Evolutionary conservation across 2,797 vertebrate species (phyloP).

Genomic region (Mastacembelus armatus): DNA sequence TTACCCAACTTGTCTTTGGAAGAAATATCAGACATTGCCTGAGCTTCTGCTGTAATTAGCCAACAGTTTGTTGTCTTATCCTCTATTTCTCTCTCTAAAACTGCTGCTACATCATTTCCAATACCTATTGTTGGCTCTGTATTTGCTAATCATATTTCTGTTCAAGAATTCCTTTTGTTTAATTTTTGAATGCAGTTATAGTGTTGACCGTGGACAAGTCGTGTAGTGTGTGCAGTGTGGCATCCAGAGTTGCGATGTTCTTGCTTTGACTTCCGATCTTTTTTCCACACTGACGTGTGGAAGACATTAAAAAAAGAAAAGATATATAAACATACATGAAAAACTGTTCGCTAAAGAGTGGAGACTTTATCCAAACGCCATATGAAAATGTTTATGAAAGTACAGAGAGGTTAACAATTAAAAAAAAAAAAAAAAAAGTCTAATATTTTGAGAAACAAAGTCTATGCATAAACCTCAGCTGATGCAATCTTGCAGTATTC

Average conservation of each 20-base stretch:
- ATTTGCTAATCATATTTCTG: conserved; percentile 35
- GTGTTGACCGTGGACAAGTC: conserved; percentile 76
- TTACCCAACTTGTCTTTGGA: conserved; percentile 32
- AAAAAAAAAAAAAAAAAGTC: conserved; percentile 54
- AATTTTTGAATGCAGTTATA: conserved; percentile 71
- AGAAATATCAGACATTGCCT: conserved; percentile 37
- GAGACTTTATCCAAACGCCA: conserved; percentile 54
- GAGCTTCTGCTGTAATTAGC: conserved; percentile 55
- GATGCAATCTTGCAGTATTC: conserved; percentile 79
- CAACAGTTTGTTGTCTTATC: conserved; percentile 17
- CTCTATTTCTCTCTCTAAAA: conserved; percentile 38
- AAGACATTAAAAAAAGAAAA: conserved; percentile 53
- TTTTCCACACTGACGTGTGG: conserved; percentile 44
- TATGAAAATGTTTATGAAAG: conserved; percentile 55
- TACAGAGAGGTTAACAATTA: conserved; percentile 47
- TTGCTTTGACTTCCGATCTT: conserved; percentile 55
- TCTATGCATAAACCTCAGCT: conserved; percentile 81
- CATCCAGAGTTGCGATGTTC: conserved; percentile 58
- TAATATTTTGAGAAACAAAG: conserved; percentile 80
- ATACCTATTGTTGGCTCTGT: conserved; percentile 38
- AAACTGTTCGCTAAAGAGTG: conserved; percentile 35
- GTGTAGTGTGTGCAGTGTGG: conserved; percentile 76
- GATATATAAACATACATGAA: conserved; percentile 25
- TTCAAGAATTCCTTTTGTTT: conserved; percentile 19
- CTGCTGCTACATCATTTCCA: conserved; percentile 59